These are phyloP conservation scores for Anolis sagrei DNA, from an alignment of 2,113 vertebrate species.

Conservation along the genomic window DNA sequence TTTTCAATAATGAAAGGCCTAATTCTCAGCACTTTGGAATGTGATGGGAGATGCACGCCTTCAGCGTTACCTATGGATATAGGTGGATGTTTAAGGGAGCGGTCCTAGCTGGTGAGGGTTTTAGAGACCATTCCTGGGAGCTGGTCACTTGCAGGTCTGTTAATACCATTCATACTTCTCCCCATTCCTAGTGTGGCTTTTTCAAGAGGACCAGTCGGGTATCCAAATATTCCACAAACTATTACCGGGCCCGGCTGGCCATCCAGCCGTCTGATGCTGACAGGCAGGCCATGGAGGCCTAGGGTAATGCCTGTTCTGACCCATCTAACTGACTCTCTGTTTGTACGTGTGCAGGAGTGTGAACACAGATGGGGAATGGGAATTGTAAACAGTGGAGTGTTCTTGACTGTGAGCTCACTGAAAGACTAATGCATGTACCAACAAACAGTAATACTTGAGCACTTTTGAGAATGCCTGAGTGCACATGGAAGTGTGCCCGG, in stretches of 20 bases:
- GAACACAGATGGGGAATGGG: background rate
- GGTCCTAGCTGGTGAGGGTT: background rate
- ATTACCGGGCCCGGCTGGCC: conserved; percentile 86
- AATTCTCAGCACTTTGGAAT: background rate
- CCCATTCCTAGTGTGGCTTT: conserved; percentile 87
- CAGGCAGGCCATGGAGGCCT: conserved; percentile 78
- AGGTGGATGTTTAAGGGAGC: background rate
- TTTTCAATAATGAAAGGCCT: background rate
- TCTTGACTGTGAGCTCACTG: background rate
- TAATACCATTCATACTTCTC: conserved; percentile 13
- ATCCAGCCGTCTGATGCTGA: conserved; percentile 89
- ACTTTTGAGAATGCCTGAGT: conserved; percentile 53
- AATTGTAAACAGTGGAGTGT: background rate
- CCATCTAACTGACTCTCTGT: background rate
- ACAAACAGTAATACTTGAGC: background rate
- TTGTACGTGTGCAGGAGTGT: conserved; percentile 16
- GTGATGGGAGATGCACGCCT: background rate
- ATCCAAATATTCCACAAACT: conserved; percentile 84
- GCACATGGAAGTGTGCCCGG: conserved; percentile 40
- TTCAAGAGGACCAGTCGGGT: conserved; percentile 83
- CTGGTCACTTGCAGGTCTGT: background rate
- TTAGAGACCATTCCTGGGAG: background rate
- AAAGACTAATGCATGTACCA: conserved; percentile 5
- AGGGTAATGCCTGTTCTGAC: conserved; percentile 49
- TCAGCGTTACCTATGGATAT: background rate